phyloP scores from a whole-genome alignment of 2,797 vertebrate species.

The Limnodromus scolopaceus region DNA sequence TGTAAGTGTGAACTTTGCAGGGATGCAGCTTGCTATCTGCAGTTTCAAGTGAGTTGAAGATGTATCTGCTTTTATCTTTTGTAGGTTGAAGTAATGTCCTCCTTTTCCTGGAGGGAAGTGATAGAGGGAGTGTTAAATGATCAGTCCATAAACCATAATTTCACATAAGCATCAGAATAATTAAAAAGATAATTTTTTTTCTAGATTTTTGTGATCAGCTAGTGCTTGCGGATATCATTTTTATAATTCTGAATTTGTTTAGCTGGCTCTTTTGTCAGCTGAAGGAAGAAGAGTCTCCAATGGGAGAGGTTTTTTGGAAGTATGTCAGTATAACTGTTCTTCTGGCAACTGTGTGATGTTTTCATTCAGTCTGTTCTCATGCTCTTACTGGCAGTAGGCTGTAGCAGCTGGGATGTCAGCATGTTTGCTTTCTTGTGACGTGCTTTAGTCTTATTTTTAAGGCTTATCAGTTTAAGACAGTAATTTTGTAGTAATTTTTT shows the following conservation, averaged over 20 bases:
- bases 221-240: background rate
- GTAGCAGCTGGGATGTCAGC: slow-evolving; percentile 42
- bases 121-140: background rate
- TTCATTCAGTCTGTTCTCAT: slow-evolving; percentile 41
- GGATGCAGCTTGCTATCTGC: background rate
- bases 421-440: slow-evolving; percentile 35
- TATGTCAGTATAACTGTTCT: slow-evolving; percentile 16
- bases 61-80: background rate
- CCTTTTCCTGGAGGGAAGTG: background rate
- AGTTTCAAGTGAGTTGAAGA: background rate
- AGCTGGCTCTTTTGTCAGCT: background rate
- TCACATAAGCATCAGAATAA: background rate
- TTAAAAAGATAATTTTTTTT: background rate
- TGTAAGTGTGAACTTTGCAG: background rate
- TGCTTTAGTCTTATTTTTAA: slow-evolving; percentile 26
- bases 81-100: background rate
- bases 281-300: slow-evolving; percentile 1
- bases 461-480: background rate
- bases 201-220: background rate
- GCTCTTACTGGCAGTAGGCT: slow-evolving; percentile 29
- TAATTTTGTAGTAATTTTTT: background rate
- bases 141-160: background rate
- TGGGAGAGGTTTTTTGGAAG: background rate
- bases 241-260: background rate
- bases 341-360: slow-evolving; percentile 14